Evolutionary conservation across 2,888 invertebrate species (phyloP), one percentile per base, ranked within the genome.

Genomic region (Mythimna pallens): DNA sequence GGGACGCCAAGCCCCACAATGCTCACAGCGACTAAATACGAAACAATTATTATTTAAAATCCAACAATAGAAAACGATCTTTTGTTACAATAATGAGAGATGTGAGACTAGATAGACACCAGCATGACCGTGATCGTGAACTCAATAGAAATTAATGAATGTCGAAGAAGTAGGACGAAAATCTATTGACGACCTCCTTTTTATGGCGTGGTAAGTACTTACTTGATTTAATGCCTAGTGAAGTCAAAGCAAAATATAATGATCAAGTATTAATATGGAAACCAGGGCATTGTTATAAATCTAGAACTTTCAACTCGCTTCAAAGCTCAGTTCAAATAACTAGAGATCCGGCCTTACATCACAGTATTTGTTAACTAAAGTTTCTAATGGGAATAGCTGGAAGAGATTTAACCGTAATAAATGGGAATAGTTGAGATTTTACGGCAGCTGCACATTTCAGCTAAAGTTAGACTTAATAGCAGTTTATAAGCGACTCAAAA

Each of bases 61-160:
- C 79, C 70, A 82, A 88, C 86, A 88, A 87, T 87, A 83, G 85
- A 87, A 86, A 87, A 83, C 83, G 66, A 82, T 83, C 84, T 89
- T 88, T 87, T 86, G 88, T 89, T 85, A 78, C 74, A 85, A 76
- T 87, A 87, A 86, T 83, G 81, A 86, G 76, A 83, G 76, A 78
- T 82, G 84, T 79, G 78, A 76, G 74, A 75, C 76, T 57, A 47
- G 64, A 77, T 73, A 78, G 70, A 71, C 69, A 34, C 22, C 72
- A 61, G 76, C 61, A 71, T 76, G 82, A 70, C 85, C 83, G 67
- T 88, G 88, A 78, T 88, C 86, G 78, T 88, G 87, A 88, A 88
- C 88, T 85, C 81, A 64, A 83, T 83, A 70, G 25, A 57, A 70
- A 73, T 76, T 64, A 77, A 78, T 76, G 68, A 80, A 85, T 74